A percentile compares a stretch with the other conserved stretches of the same genome.
phyloP scores from a whole-genome alignment of 2,797 vertebrate genomes.

The Scomberomorus guttatus region DNA sequence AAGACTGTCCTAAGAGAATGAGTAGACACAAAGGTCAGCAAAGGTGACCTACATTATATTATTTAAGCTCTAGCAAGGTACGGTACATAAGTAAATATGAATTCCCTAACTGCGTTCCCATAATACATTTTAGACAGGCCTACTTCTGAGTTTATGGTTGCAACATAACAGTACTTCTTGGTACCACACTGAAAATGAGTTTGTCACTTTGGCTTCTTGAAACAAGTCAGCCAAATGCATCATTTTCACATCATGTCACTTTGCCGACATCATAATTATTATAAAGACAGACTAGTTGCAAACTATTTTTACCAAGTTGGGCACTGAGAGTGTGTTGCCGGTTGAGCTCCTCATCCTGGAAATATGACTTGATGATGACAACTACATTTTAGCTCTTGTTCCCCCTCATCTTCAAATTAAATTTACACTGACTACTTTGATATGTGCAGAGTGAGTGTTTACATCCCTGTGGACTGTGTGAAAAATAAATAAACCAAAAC shows the following conservation, averaged over 20 bases:
- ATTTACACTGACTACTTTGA: slow-evolving; percentile 85
- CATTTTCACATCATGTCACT: slow-evolving; percentile 61
- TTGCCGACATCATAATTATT: slow-evolving; percentile 63
- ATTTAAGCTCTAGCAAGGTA: neutral
- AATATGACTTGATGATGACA: slow-evolving; percentile 79
- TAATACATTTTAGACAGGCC: neutral
- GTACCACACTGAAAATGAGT: slow-evolving; percentile 15
- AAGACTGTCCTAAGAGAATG: neutral
- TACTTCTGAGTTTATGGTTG: slow-evolving; percentile 4
- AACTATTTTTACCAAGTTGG: slow-evolving; percentile 75
- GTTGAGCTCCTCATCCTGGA: slow-evolving; percentile 68
- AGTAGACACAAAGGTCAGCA: slow-evolving; percentile 2
- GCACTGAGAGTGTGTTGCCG: slow-evolving; percentile 64
- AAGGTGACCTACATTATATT: slow-evolving; percentile 2
- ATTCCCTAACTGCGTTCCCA: slow-evolving; percentile 9
- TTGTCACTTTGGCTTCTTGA: slow-evolving; percentile 47
- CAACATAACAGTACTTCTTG: neutral
- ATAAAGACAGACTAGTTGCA: slow-evolving; percentile 58
- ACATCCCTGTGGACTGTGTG: slow-evolving; percentile 81
- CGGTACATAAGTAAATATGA: neutral
- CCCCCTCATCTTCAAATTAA: slow-evolving; percentile 81
- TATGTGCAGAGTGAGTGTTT: slow-evolving; percentile 82
- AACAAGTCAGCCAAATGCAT: slow-evolving; percentile 57
- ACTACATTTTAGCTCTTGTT: slow-evolving; percentile 81
- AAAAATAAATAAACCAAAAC: slow-evolving; percentile 85